phyloP scores from a whole-genome alignment of 2,888 invertebrate species.

The Drosophila eohydei region DNA sequence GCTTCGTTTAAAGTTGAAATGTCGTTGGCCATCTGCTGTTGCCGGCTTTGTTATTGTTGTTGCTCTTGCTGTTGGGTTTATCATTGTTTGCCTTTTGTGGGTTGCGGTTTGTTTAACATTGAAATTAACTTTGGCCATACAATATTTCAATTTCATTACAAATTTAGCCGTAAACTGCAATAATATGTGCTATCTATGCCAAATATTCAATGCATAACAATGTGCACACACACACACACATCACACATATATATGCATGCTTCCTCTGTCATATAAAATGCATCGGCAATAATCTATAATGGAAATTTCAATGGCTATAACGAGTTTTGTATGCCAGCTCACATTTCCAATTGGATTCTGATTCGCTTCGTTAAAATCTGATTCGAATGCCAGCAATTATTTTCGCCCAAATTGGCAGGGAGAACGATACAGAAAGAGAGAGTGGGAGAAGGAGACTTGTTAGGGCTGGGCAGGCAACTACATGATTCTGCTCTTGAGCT shows the following conservation, averaged over 20 bases:
- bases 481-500: conserved; percentile 5
- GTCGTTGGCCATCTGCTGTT: conserved; percentile 54
- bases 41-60: conserved; percentile 23
- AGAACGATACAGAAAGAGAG: not conserved
- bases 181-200: conserved; percentile 9
- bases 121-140: conserved; percentile 57
- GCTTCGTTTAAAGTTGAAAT: conserved; percentile 79
- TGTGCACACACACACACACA: not conserved
- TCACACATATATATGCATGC: not conserved
- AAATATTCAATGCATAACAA: conserved; percentile 9
- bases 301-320: conserved; percentile 39
- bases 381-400: conserved; percentile 33
- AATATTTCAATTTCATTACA: conserved; percentile 41
- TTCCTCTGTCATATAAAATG: not conserved
- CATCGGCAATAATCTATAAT: conserved; percentile 26
- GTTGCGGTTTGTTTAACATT: conserved; percentile 70
- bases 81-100: conserved; percentile 58
- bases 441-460: not conserved
- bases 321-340: conserved; percentile 24
- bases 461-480: not conserved
- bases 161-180: conserved; percentile 6
- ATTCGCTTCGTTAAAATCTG: conserved; percentile 35
- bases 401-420: conserved; percentile 21
- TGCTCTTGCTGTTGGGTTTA: conserved; percentile 20
- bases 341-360: conserved; percentile 42